Percentiles rank a stretch among this genome's conserved stretches.
Conservation (phyloP, 1,140 invertebrate species). For the Diuraphis noxia region DNA sequence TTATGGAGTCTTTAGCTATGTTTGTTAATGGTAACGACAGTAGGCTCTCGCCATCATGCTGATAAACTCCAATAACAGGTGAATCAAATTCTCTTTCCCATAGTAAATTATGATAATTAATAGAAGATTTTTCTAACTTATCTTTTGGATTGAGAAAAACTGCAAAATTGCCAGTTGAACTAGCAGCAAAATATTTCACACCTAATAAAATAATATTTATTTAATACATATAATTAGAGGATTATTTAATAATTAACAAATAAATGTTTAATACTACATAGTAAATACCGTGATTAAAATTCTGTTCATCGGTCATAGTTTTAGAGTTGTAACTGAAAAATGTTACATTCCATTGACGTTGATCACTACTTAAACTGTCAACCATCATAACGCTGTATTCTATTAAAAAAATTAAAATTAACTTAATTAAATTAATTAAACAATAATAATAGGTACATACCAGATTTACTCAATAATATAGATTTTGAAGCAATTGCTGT, state of each 20-base stretch:
- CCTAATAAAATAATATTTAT: constrained; percentile 35
- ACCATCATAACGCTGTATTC: constrained; percentile 96
- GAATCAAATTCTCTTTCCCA: constrained; percentile 87
- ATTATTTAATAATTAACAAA: background rate
- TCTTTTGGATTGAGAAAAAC: constrained; percentile 70
- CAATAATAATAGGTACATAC: constrained; percentile 57
- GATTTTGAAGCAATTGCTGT: constrained; percentile 66
- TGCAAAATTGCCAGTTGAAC: constrained; percentile 81
- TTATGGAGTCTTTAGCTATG: constrained; percentile 73
- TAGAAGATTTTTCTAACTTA: constrained; percentile 57
- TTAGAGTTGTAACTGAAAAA: constrained; percentile 85
- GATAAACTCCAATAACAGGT: constrained; percentile 89
- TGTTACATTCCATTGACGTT: constrained; percentile 93
- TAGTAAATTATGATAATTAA: constrained; percentile 68
- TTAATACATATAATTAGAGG: background rate
- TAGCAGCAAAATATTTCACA: constrained; percentile 77
- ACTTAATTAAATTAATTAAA: constrained; percentile 21
- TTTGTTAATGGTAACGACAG: constrained; percentile 87
- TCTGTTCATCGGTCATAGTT: constrained; percentile 72
- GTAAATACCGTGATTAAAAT: constrained; percentile 82
- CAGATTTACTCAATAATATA: constrained; percentile 80
- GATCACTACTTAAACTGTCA: constrained; percentile 74
- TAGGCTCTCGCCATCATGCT: constrained; percentile 76
- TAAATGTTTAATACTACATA: constrained; percentile 28
- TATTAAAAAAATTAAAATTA: constrained; percentile 58